Percentiles rank a stretch among this genome's conserved stretches.
Conservation (phyloP, 2,888 invertebrate species). For the Stictocephala bisonia region DNA sequence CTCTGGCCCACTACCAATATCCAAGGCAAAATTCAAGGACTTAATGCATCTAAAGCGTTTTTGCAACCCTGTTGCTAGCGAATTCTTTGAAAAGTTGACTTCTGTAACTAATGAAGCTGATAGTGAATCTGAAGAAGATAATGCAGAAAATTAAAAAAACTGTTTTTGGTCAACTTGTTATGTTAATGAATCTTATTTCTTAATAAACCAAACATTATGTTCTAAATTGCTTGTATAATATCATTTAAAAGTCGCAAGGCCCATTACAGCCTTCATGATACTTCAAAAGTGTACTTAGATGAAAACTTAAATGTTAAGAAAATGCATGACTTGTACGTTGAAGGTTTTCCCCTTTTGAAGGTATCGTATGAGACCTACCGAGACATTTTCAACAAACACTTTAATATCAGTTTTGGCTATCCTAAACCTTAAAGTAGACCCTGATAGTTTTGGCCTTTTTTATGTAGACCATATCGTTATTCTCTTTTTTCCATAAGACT, state of each 20-base stretch:
- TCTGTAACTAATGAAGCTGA: constrained; percentile 3
- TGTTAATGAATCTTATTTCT: not conserved
- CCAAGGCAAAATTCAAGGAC: constrained; percentile 9
- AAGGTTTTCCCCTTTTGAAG: constrained; percentile 32
- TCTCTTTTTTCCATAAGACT: constrained; percentile 7
- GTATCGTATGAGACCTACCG: constrained; percentile 42
- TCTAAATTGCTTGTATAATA: not conserved
- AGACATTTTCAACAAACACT: constrained; percentile 37
- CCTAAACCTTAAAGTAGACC: constrained; percentile 3
- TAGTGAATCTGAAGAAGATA: constrained; percentile 10
- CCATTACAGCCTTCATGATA: constrained; percentile 44
- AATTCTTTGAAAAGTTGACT: constrained; percentile 31
- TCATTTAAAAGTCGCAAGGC: constrained; percentile 28
- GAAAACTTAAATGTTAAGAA: constrained; percentile 38
- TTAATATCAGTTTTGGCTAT: constrained; percentile 45
- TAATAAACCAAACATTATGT: not conserved
- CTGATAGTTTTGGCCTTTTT: not conserved
- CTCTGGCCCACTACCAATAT: constrained; percentile 1
- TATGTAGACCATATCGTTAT: constrained; percentile 15
- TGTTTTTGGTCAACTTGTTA: constrained; percentile 4
- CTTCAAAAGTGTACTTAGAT: constrained; percentile 30
- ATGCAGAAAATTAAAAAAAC: not conserved
- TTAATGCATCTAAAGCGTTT: constrained; percentile 34
- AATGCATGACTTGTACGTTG: constrained; percentile 42
- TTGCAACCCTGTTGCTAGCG: constrained; percentile 16